Conservation (phyloP, 2,888 invertebrate species). For the Acleris cristana region DNA sequence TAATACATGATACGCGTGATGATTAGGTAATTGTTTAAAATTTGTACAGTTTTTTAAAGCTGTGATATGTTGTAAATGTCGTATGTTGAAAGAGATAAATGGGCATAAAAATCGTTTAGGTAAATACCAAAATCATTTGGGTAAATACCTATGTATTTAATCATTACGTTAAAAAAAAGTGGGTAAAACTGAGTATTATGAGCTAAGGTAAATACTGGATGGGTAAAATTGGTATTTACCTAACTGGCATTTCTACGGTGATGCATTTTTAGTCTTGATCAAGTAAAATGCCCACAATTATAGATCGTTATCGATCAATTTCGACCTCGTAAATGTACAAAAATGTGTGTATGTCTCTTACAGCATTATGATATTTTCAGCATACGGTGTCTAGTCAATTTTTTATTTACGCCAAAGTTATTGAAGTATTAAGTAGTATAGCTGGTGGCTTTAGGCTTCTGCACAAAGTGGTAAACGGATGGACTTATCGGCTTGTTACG, state of each 20-base stretch:
- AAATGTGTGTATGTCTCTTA: neutral
- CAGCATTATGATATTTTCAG: constrained; percentile 6
- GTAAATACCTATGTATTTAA: too few species aligned
- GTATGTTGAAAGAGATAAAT: constrained; percentile 2
- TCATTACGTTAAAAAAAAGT: too few species aligned
- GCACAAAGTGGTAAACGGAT: constrained; percentile 28
- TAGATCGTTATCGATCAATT: too few species aligned
- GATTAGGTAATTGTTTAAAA: constrained; percentile 12
- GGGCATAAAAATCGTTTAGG: neutral
- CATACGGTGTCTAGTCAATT: constrained; percentile 18
- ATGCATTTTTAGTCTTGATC: too few species aligned
- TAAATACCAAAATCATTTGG: too few species aligned
- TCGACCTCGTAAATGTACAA: too few species aligned
- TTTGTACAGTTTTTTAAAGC: constrained; percentile 15
- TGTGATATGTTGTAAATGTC: constrained; percentile 13
- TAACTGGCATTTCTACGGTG: too few species aligned
- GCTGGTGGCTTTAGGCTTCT: constrained; percentile 22
- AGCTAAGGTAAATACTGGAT: too few species aligned
- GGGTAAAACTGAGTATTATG: too few species aligned
- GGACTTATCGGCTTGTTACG: constrained; percentile 21
- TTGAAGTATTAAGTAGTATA: constrained; percentile 28
- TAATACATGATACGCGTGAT: constrained; percentile 18
- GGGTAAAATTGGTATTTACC: too few species aligned
- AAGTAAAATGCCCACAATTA: too few species aligned
- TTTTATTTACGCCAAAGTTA: constrained; percentile 29